These are phyloP conservation scores for Dicycla oo DNA, from an alignment of 2,888 invertebrate species.

Conservation along the genomic window DNA sequence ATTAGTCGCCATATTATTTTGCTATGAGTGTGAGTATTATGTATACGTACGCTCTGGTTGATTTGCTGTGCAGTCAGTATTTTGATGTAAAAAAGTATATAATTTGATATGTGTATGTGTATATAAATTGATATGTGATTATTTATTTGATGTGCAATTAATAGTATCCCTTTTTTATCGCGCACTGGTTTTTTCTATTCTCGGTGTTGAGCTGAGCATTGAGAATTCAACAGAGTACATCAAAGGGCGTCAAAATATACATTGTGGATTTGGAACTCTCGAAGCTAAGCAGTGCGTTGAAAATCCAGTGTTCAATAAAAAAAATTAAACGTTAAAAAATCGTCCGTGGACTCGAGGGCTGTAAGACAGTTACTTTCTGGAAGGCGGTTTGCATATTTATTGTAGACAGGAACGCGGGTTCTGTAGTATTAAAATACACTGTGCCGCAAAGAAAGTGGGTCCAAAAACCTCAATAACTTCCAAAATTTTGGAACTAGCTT, in stretches of 20 bases:
- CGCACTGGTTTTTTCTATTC: not conserved
- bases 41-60: too few species aligned
- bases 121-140: too few species aligned
- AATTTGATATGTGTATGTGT: too few species aligned
- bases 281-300: not conserved
- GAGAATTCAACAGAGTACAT: not conserved
- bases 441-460: too few species aligned
- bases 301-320: not conserved
- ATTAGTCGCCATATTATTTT: too few species aligned
- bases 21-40: too few species aligned
- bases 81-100: too few species aligned
- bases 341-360: not conserved
- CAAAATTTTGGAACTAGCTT: too few species aligned
- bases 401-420: conserved; percentile 7
- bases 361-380: conserved; percentile 35
- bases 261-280: not conserved
- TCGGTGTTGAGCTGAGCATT: not conserved
- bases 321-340: not conserved
- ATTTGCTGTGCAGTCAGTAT: too few species aligned
- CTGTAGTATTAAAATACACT: conserved; percentile 41
- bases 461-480: too few species aligned
- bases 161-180: too few species aligned
- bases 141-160: too few species aligned
- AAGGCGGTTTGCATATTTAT: conserved; percentile 30
- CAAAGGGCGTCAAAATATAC: not conserved